Evolutionary conservation across 2,888 invertebrate genomes (phyloP).

Genomic region (Aphidoletes aphidimyza): DNA sequence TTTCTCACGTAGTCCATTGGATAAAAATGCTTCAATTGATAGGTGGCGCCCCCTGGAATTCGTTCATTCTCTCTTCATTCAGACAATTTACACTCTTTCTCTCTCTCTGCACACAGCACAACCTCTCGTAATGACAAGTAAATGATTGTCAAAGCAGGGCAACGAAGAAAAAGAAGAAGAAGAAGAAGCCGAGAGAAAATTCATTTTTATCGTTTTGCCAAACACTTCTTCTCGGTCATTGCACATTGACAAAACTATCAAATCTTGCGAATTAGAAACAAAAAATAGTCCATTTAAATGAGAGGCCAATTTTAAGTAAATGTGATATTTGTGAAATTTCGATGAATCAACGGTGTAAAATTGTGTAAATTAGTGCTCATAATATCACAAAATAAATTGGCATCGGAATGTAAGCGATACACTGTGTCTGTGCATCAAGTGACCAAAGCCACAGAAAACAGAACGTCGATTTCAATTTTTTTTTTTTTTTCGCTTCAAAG

Average conservation of each 20-base stretch:
- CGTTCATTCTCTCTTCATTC: neutral
- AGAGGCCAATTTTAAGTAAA: no score
- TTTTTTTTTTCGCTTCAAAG: neutral
- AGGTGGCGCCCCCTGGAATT: neutral
- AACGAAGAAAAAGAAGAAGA: slow-evolving; percentile 6
- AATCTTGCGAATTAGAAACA: no score
- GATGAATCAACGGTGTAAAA: no score
- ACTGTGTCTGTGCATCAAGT: neutral
- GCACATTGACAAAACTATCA: neutral
- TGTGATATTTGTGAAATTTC: no score
- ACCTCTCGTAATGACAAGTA: slow-evolving; percentile 15
- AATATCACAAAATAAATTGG: no score
- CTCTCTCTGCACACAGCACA: neutral
- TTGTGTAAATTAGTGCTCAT: no score
- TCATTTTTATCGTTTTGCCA: neutral
- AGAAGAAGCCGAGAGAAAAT: slow-evolving; percentile 13
- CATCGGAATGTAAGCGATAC: slow-evolving; percentile 10
- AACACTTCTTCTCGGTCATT: slow-evolving; percentile 33
- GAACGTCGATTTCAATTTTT: neutral
- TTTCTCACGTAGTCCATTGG: slow-evolving; percentile 36
- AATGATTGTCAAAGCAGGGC: slow-evolving; percentile 33
- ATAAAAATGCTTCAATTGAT: neutral
- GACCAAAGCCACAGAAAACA: neutral
- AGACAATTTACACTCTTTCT: neutral
- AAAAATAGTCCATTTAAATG: no score